Evolutionary conservation across 1,140 invertebrate species (phyloP), one percentile per base, ranked within the genome.

Genomic region (Sminthurides bifidus): DNA sequence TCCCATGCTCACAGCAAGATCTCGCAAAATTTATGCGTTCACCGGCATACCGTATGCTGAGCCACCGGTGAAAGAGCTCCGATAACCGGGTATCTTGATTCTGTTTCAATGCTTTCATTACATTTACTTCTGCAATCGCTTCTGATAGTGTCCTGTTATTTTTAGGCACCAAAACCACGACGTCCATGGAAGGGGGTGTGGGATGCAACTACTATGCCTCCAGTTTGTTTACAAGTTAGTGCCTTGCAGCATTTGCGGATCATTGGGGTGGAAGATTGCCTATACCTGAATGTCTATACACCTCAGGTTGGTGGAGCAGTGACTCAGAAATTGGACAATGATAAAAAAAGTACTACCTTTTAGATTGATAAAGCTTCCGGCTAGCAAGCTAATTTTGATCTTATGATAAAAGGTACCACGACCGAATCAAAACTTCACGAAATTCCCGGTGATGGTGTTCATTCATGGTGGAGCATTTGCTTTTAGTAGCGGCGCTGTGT

Each of bases 231-330:
- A 6, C 67, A 68, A 64, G 31, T 60, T n/a, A 58, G 63, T 43
- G 40, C 48, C 10, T 26, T 56, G 21, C 59, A 55, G 40, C 38
- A 40, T 19, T 30, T 58, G 2, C 17, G 52, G 24, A 49, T 64
- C 38, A 0, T 61, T 8, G 69, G 69, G 0, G 33, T 60, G 21
- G 77, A 78, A 64, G 75, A 78, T 64, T 77, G 76, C 58, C 68
- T 77, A 2, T 76, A 73, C 60, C 64, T 77, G 15, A 77, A 77
- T 59, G 70, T 78, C n/a, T 77, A 75, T 33, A 23, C n/a, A n/a
- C n/a, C n/a, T n/a, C n/a, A n/a, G n/a, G n/a, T n/a, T n/a, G n/a
- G n/a, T n/a, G n/a, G n/a, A n/a, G n/a, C n/a, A n/a, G n/a, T n/a
- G n/a, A n/a, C n/a, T n/a, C n/a, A n/a, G n/a, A n/a, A n/a, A n/a